Base-by-base conservation (phyloP, 1,140 invertebrate genomes). In the Caerostris extrusa region DNA sequence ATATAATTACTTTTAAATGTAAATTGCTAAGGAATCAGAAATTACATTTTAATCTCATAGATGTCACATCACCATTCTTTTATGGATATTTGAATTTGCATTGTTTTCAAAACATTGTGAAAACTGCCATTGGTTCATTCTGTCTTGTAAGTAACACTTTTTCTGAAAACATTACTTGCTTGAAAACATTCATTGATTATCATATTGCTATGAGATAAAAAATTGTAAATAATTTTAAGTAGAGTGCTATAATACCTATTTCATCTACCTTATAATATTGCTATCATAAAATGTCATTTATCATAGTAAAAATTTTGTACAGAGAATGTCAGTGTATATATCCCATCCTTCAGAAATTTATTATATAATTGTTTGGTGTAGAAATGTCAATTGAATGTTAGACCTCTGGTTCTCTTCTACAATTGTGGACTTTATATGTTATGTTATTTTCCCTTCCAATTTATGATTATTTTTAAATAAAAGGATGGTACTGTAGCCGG, bases 1-100 rank as follows among this genome's bases (percentile, higher is more conserved):
- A 17, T 95, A 95, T 60, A 93, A 81, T 83, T 83, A 85, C 14
- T 85, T 85, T 57, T 58, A 85, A 12, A 19, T 58, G 56, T 57
- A 58, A 56, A 3, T 85, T 77, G 34, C 12, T 77, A 34, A 10
- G 5, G 53, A 77, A 34, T 77, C 71, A 77, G 50, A 5, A 34
- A 53, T 34, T 77, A 34, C 34, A 10, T 77, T 77, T 77, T 77
- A 77, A 77, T 50, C 10, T 12, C 71, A 77, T 50, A 77, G 19
- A 34, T 77, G 71, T 77, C 34, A 53, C 34, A 50, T 77, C 71
- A 77, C 71, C 34, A 77, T 12, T 50, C 71, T 34, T 77, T 77
- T 50, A 77, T 34, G 5, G 14, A 53, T 69, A 19, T 19, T 69
- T 77, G 71, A 77, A 19, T 77, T 77, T 77, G 10, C 71, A 77